Evolutionary conservation across 2,888 invertebrate genomes (phyloP).

Genomic region (Tachystola acroxantha): DNA sequence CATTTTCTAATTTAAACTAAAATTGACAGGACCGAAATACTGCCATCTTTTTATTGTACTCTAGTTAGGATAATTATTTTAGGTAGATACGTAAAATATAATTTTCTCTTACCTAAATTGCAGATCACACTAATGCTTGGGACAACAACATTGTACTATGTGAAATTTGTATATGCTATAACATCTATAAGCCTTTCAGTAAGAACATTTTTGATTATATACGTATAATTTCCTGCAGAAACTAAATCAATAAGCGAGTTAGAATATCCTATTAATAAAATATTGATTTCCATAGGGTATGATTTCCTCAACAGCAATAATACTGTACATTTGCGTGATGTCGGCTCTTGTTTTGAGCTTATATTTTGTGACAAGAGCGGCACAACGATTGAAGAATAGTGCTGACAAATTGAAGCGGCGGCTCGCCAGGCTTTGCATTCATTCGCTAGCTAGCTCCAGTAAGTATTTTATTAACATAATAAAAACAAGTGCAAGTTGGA

Average conservation of each 20-base stretch:
- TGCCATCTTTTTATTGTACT: no score
- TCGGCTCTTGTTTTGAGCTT: background rate
- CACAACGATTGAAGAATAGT: background rate
- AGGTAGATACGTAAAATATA: no score
- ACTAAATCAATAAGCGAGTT: background rate
- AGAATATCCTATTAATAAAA: background rate
- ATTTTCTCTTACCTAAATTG: no score
- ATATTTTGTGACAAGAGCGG: background rate
- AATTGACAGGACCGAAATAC: no score
- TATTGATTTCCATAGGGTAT: slow-evolving; percentile 7
- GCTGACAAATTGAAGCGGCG: background rate
- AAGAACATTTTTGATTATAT: no score
- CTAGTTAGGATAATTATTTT: no score
- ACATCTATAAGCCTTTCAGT: no score
- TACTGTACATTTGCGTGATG: background rate
- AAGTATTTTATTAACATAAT: background rate
- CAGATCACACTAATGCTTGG: no score
- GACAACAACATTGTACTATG: no score
- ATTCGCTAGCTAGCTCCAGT: background rate
- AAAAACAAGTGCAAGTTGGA: background rate
- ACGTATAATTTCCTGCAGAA: background rate
- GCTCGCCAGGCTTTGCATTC: background rate
- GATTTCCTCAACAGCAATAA: background rate
- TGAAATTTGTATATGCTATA: no score
- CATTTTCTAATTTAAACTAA: no score